Conservation (phyloP, 1,140 invertebrate genomes). For the Lordiphosa stackelbergi region DNA sequence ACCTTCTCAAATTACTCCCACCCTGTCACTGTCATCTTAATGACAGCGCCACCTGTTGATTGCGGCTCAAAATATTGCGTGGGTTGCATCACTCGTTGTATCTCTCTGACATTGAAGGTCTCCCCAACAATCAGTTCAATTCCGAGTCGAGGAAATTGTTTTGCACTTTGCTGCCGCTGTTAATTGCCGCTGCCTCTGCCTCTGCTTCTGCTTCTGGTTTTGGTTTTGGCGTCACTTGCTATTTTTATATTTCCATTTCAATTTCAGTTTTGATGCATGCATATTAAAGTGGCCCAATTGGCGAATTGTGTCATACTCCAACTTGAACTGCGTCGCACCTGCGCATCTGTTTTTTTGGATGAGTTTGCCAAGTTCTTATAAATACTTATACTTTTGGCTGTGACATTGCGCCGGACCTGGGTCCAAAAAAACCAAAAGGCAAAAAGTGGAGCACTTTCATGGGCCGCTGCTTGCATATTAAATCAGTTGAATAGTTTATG, state of each 20-base stretch:
- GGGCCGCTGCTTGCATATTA: conserved; percentile 33
- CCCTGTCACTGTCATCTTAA: conserved; percentile 9
- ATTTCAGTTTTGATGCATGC: conserved; percentile 48
- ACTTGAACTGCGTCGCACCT: conserved; percentile 10
- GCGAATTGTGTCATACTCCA: conserved; percentile 54
- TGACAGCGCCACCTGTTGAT: conserved; percentile 36
- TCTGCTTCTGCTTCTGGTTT: background rate
- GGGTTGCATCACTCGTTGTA: conserved; percentile 3
- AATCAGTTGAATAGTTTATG: conserved; percentile 14
- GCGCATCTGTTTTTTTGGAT: conserved; percentile 13
- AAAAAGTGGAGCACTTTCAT: conserved; percentile 46
- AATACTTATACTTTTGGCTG: conserved; percentile 11
- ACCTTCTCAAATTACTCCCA: too few species aligned
- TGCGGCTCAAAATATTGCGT: conserved; percentile 3
- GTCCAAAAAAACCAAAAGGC: too few species aligned
- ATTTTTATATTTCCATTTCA: conserved; percentile 48
- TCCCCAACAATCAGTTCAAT: conserved; percentile 44
- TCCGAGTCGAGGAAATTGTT: conserved; percentile 38
- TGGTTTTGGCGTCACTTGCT: conserved; percentile 39
- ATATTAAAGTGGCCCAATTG: conserved; percentile 68
- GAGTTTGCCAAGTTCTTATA: conserved; percentile 2
- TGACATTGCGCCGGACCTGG: conserved; percentile 1
- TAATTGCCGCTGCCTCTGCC: conserved; percentile 41
- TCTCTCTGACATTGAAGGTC: conserved; percentile 44
- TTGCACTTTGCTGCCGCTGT: conserved; percentile 47